Conservation (phyloP, 2,113 vertebrate genomes). For the Oreochromis aureus region DNA sequence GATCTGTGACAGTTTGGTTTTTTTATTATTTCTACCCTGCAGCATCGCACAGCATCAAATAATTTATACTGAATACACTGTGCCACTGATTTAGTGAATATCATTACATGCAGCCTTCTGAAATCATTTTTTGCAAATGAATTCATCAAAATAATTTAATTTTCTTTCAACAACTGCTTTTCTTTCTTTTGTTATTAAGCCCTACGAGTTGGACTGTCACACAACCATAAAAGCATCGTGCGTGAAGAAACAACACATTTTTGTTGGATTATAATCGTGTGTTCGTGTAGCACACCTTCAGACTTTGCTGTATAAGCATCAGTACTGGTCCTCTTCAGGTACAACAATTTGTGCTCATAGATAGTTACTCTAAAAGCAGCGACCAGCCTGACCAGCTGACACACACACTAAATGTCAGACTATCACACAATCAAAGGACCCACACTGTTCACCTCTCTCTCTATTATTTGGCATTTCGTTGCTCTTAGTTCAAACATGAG, state of each 20-base stretch:
- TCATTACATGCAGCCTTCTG: not conserved
- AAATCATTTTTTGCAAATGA: not conserved
- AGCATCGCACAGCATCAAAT: not conserved
- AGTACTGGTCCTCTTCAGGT: not conserved
- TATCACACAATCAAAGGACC: not conserved
- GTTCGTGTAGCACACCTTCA: fast-evolving
- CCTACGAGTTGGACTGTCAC: fast-evolving
- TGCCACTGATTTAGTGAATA: not conserved
- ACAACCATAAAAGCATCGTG: not conserved
- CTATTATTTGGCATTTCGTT: not conserved
- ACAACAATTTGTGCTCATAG: not conserved
- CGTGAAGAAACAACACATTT: not conserved
- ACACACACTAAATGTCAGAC: not conserved
- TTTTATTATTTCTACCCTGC: not conserved
- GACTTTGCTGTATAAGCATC: not conserved
- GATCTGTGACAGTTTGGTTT: not conserved
- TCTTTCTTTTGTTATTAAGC: fast-evolving
- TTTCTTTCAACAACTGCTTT: not conserved
- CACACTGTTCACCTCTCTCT: fast-evolving
- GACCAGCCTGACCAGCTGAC: not conserved
- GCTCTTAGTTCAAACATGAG: not conserved
- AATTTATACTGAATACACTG: not conserved
- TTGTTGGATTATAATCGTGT: not conserved
- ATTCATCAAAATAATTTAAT: not conserved
- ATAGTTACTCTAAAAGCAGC: fast-evolving